Base-by-base conservation (phyloP, 2,113 vertebrate genomes). In the Oreochromis aureus region DNA sequence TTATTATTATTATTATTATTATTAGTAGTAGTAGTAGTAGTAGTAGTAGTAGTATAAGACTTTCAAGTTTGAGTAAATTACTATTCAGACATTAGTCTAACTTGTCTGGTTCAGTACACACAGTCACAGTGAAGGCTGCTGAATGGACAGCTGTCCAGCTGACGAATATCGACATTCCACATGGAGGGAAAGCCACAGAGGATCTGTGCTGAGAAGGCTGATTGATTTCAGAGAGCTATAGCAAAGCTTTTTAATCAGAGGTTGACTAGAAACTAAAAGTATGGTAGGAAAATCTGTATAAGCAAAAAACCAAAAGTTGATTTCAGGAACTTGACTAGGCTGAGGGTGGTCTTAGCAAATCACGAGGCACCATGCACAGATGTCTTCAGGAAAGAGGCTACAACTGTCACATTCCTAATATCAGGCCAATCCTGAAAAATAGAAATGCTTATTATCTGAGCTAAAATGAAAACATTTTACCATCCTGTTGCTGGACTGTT, bases 1-100 rank as follows among this genome's bases (percentile, higher is more conserved):
- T 0, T 41, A 13, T 3, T 46, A 6, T 2, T 15, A 7, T 0
- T 13, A 46, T 3, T 24, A 24, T 3, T 24, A 27, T 3, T 27
- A 27, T 3, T 27, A 27, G 24, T 27, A 27, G 24, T 27, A 27
- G 6, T 46, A 46, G 6, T 46, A 51, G 1, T 53, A 54, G 0
- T 54, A 54, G 51, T 22, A 22, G n/a, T 55, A 55, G 54, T 55
- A 2, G 1, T 16, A 59, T 56, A 56, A 24, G n/a, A 56, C 54
- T 24, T 56, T 24, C 22, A 56, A 24, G n/a, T 0, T 7, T 55
- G n/a, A 55, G n/a, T 55, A 24, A 55, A 13, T 7, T 22, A 24
- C 54, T 56, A 24, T 56, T 56, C 22, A 24, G 22, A 56, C 54
- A 56, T 55, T 0, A 24, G 54, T 55, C 54, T 24, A 55, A 5